Conservation (phyloP, 2,888 invertebrate genomes). For the Melolontha melolontha region DNA sequence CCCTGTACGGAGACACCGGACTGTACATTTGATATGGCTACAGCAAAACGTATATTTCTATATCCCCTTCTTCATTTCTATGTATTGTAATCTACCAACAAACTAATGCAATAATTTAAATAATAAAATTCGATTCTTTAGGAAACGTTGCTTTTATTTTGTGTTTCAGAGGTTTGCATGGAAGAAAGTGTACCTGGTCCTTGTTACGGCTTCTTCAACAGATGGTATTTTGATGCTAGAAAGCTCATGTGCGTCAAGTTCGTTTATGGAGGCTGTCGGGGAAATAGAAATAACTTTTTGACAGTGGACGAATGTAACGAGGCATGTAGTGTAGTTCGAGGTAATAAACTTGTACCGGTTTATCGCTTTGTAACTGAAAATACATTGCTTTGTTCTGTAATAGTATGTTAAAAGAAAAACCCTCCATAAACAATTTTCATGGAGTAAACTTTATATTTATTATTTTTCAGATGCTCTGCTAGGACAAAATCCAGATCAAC, state of each 20-base stretch:
- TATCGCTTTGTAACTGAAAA: no score
- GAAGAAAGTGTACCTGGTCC: conserved; percentile 84
- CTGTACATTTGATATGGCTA: conserved; percentile 79
- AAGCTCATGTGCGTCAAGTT: conserved; percentile 88
- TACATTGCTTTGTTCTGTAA: no score
- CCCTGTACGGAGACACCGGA: conserved; percentile 76
- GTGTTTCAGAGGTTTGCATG: conserved; percentile 81
- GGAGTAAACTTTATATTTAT: no score
- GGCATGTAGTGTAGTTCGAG: conserved; percentile 75
- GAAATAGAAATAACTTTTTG: conserved; percentile 92
- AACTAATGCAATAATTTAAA: no score
- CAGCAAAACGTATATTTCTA: conserved; percentile 76
- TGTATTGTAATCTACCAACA: no score
- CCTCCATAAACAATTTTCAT: no score
- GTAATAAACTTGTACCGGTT: conserved; percentile 58
- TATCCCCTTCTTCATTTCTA: no score
- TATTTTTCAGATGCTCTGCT: conserved; percentile 53
- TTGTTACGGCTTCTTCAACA: conserved; percentile 87
- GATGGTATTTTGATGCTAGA: conserved; percentile 86
- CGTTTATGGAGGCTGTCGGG: conserved; percentile 89
- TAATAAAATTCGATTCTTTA: no score
- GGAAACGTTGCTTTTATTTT: not conserved
- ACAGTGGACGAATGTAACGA: conserved; percentile 81
- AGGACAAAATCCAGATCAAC: conserved; percentile 45
- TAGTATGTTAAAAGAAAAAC: no score